These are phyloP conservation scores for Wiebesia pumilae DNA, from an alignment of 1,140 invertebrate species.

Conservation along the genomic window DNA sequence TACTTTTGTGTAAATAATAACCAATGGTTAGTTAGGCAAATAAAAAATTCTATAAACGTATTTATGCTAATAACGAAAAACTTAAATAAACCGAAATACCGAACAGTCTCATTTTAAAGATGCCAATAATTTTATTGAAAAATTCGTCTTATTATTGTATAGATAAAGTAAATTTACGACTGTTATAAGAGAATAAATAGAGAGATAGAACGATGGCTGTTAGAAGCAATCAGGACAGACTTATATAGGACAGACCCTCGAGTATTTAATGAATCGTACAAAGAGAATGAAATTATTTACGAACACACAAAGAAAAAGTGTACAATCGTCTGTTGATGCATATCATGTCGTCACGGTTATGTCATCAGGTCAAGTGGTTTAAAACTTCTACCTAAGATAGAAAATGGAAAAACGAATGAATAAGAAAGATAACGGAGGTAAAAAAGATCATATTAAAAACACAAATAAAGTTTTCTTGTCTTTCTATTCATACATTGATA, in stretches of 20 bases:
- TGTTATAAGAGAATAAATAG: background rate
- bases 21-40: too few species aligned
- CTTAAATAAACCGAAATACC: too few species aligned
- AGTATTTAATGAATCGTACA: background rate
- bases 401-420: background rate
- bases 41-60: too few species aligned
- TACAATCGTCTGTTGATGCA: background rate
- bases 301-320: background rate
- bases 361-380: constrained; percentile 38
- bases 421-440: background rate
- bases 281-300: constrained; percentile 35
- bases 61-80: too few species aligned
- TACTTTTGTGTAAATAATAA: too few species aligned
- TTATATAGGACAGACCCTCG: background rate
- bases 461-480: background rate
- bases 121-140: background rate
- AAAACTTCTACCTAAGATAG: constrained; percentile 22
- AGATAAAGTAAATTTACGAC: background rate
- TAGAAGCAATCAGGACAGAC: background rate
- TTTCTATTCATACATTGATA: too few species aligned
- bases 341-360: background rate
- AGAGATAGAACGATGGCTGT: background rate
- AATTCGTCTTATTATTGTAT: background rate
- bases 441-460: background rate
- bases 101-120: too few species aligned